Base-by-base conservation (phyloP, 2,888 invertebrate species). In the Alsophila aescularia region DNA sequence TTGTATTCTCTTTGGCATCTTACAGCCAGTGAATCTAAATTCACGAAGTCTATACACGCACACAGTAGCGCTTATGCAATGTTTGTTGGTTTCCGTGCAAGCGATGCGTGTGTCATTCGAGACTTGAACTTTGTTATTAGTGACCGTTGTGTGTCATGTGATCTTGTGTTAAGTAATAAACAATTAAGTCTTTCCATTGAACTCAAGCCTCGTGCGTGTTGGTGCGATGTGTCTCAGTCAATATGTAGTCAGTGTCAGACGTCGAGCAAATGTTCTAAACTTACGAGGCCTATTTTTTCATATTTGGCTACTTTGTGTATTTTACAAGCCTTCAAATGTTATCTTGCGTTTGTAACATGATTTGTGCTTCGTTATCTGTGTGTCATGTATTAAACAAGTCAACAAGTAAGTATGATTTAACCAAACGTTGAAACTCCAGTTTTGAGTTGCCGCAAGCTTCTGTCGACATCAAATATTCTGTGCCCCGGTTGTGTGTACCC, bases 401-500 rank as follows among this genome's bases (percentile, higher is more conserved):
- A 18, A 31, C 36, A 32, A 45, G 29, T 15, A 16, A 31, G 35
- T 9, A 21, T 36, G 34, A 41, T 14, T 21, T 24, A 39, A 24
- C 37, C 29, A 37, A 29, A 44, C 24, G 39, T 35, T 1, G 24
- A 18, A 41, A 16, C 34, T 34, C 31, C 15, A 27, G n/a, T 45
- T 10, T 12, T 9, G 27, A 27, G 7, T 18, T 31, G 21, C 39
- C 36, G 29, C 37, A 41, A 34, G 40, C 36, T 36, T 45, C 36
- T 36, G 31, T 39, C 45, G 45, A 24, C 45, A 45, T 50, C 36
- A 56, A 40, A 50, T 50, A 56, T 56, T 56, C 55, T 45, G 57
- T 43, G 57, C 50, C 52, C 58, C 52, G 44, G 44, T 44, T 54
- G 49, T 50, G 57, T 60, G 55, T 56, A 52, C 58, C 64, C 56